Conservation (phyloP, 1,140 invertebrate genomes). For the Caenorhabditis brenneri region DNA sequence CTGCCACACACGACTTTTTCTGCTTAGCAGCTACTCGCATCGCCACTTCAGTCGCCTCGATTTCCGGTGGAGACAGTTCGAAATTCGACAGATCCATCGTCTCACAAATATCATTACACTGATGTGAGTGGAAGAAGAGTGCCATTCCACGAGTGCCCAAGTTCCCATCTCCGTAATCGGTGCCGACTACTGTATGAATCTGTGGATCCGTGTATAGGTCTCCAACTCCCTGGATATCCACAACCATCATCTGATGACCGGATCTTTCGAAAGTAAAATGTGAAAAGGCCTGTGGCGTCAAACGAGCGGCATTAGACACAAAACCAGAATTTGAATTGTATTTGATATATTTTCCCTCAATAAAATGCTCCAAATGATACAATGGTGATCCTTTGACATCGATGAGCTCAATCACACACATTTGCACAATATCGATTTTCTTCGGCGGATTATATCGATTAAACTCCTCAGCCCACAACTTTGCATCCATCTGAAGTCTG, state of each 20-base stretch:
- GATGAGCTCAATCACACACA: conserved; percentile 75
- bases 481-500: conserved; percentile 76
- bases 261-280: conserved; percentile 77
- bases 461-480: conserved; percentile 77
- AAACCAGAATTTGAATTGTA: conserved; percentile 78
- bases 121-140: conserved; percentile 76
- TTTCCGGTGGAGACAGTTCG: conserved; percentile 72
- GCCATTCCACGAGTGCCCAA: conserved; percentile 76
- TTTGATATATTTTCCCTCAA: conserved; percentile 76
- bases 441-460: conserved; percentile 77
- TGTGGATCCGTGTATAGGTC: conserved; percentile 77
- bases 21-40: conserved; percentile 13
- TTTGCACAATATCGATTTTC: conserved; percentile 77
- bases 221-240: conserved; percentile 77
- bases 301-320: conserved; percentile 74
- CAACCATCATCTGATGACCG: conserved; percentile 76
- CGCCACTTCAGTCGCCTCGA: conserved; percentile 6
- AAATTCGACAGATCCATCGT: conserved; percentile 74
- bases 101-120: conserved; percentile 75
- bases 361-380: conserved; percentile 76
- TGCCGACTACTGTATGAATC: conserved; percentile 75
- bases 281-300: conserved; percentile 76
- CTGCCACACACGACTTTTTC: conserved; percentile 31
- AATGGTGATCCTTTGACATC: conserved; percentile 73
- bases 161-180: conserved; percentile 76